Conservation (phyloP, 1,140 invertebrate genomes). For the Apis florea region DNA sequence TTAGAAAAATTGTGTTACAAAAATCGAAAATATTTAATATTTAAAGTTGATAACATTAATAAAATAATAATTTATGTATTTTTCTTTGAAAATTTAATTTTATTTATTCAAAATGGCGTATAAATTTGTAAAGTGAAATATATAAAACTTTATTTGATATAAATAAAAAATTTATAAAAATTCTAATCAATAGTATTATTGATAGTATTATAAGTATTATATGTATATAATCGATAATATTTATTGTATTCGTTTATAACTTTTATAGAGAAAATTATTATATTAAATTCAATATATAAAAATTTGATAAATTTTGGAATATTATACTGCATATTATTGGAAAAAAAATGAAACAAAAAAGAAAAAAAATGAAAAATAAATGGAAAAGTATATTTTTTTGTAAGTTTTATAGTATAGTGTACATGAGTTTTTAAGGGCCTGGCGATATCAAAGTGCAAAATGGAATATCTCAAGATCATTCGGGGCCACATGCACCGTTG, state of each 20-base stretch:
- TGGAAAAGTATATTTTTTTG: background rate
- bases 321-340: too few relatives aligned
- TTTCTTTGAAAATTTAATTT: background rate
- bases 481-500: constrained; percentile 64
- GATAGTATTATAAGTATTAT: too few relatives aligned
- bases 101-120: background rate
- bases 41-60: background rate
- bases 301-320: too few relatives aligned
- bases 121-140: background rate
- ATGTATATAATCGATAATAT: too few relatives aligned
- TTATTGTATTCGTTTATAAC: too few relatives aligned
- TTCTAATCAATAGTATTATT: too few relatives aligned
- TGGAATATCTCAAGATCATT: constrained; percentile 30
- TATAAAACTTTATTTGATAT: too few relatives aligned
- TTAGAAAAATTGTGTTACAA: background rate
- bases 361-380: background rate
- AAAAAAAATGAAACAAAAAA: too few relatives aligned
- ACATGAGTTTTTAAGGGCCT: constrained; percentile 61
- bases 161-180: too few relatives aligned
- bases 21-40: background rate
- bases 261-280: too few relatives aligned
- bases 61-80: background rate
- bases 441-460: constrained; percentile 69
- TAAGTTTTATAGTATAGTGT: background rate
- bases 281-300: too few relatives aligned